phyloP scores from a whole-genome alignment of 2,797 vertebrate genomes.

The Chelon auratus region DNA sequence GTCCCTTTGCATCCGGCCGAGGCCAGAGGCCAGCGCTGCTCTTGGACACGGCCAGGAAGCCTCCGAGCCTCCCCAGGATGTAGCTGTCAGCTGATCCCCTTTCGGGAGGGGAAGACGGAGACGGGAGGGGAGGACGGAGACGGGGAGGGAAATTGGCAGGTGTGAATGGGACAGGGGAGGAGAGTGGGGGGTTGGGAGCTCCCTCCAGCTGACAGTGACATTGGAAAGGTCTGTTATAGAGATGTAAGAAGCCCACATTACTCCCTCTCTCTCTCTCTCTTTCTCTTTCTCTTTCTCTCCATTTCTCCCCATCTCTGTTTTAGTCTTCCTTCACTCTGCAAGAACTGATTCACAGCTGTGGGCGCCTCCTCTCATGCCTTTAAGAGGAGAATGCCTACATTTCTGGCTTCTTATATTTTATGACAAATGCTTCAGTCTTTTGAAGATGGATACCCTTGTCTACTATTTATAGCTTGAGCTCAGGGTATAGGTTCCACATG shows the following conservation, averaged over 20 bases:
- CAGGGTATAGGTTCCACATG: constrained; percentile 35
- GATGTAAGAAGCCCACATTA: constrained; percentile 56
- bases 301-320: constrained; percentile 4
- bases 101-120: constrained; percentile 43
- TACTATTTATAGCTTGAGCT: constrained; percentile 30
- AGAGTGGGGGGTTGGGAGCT: constrained; percentile 28
- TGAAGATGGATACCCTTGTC: constrained; percentile 1
- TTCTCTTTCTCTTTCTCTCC: neutral
- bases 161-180: constrained; percentile 58
- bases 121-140: constrained; percentile 45
- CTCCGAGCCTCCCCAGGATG: constrained; percentile 81
- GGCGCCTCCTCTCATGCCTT: constrained; percentile 44
- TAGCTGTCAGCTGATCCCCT: constrained; percentile 84
- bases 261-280: constrained; percentile 3
- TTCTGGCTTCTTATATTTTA: neutral
- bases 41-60: constrained; percentile 78
- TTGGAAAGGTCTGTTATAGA: constrained; percentile 75
- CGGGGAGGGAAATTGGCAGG: constrained; percentile 63
- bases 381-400: constrained; percentile 25
- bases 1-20: constrained; percentile 64
- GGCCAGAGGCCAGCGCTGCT: constrained; percentile 71
- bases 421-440: constrained; percentile 16
- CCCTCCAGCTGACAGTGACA: constrained; percentile 65
- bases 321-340: constrained; percentile 34
- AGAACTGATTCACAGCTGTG: constrained; percentile 69